phyloP scores from a whole-genome alignment of 1,140 invertebrate genomes.

The Andrena cerasifolii region DNA sequence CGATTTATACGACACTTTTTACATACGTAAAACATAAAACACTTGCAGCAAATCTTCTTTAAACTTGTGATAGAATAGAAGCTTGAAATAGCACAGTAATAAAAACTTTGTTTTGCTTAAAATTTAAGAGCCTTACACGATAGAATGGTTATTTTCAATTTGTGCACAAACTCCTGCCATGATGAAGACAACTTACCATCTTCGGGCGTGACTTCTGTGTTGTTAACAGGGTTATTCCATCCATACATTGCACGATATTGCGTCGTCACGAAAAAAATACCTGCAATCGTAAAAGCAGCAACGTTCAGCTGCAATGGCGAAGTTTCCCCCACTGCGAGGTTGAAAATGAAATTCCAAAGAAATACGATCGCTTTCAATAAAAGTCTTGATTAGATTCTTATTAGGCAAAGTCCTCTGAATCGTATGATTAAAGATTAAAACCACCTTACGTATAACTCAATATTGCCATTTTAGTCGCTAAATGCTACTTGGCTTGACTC shows the following conservation, averaged over 20 bases:
- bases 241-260: slow-evolving; percentile 27
- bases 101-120: slow-evolving; percentile 47
- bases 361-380: slow-evolving; percentile 24
- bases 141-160: slow-evolving; percentile 55
- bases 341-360: neutral
- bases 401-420: slow-evolving; percentile 32
- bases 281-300: slow-evolving; percentile 61
- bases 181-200: slow-evolving; percentile 79
- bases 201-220: slow-evolving; percentile 61
- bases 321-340: neutral
- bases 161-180: slow-evolving; percentile 64
- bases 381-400: slow-evolving; percentile 27
- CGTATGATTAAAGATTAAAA: slow-evolving; percentile 71
- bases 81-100: slow-evolving; percentile 47
- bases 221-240: slow-evolving; percentile 31
- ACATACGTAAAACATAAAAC: slow-evolving; percentile 68
- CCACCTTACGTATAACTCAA: slow-evolving; percentile 78
- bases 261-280: slow-evolving; percentile 51
- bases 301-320: slow-evolving; percentile 6
- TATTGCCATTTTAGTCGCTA: slow-evolving; percentile 65
- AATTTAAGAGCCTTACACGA: slow-evolving; percentile 53
- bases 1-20: slow-evolving; percentile 61
- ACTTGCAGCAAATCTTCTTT: slow-evolving; percentile 52
- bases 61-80: slow-evolving; percentile 57
- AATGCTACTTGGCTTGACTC: slow-evolving; percentile 67